Evolutionary conservation across 2,888 invertebrate genomes (phyloP).

Genomic region (Blera fallax): DNA sequence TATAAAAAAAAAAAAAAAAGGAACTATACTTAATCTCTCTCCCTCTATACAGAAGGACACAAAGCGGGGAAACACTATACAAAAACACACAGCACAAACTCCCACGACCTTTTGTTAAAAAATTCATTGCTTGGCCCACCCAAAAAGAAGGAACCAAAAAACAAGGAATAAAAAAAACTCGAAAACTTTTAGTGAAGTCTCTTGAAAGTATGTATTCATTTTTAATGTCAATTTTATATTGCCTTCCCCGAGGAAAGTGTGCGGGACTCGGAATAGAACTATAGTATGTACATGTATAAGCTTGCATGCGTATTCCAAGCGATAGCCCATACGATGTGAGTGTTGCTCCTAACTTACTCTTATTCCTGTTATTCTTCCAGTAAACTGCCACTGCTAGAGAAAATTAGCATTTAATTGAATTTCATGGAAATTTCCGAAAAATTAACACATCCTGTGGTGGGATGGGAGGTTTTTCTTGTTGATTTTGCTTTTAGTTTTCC

Average conservation of each 20-base stretch:
- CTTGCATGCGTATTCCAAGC: conserved; percentile 44
- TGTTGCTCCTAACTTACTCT: conserved; percentile 38
- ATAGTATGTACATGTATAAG: not conserved
- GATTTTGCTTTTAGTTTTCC: conserved; percentile 8
- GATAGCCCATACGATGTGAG: conserved; percentile 20
- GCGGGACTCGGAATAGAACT: conserved; percentile 17
- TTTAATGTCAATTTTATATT: conserved; percentile 71
- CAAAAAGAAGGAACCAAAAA: conserved; percentile 1
- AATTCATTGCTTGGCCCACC: conserved; percentile 54
- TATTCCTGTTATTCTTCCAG: conserved; percentile 48
- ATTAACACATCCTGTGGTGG: conserved; percentile 48
- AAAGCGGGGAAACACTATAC: conserved; percentile 14
- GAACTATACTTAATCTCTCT: conserved; percentile 46
- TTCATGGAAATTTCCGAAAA: conserved; percentile 46
- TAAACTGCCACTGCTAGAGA: conserved; percentile 16
- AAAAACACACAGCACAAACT: conserved; percentile 37
- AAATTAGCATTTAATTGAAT: conserved; percentile 65
- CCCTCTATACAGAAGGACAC: conserved; percentile 14
- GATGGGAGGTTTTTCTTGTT: conserved; percentile 14
- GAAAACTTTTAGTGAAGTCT: conserved; percentile 64
- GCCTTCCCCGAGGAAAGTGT: conserved; percentile 22
- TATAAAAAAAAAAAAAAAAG: conserved; percentile 44
- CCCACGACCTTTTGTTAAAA: conserved; percentile 66
- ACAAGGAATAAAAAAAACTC: conserved; percentile 24
- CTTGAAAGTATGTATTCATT: conserved; percentile 62